These are phyloP conservation scores for Bombus pyrosoma DNA, from an alignment of 1,140 invertebrate species.

Conservation along the genomic window DNA sequence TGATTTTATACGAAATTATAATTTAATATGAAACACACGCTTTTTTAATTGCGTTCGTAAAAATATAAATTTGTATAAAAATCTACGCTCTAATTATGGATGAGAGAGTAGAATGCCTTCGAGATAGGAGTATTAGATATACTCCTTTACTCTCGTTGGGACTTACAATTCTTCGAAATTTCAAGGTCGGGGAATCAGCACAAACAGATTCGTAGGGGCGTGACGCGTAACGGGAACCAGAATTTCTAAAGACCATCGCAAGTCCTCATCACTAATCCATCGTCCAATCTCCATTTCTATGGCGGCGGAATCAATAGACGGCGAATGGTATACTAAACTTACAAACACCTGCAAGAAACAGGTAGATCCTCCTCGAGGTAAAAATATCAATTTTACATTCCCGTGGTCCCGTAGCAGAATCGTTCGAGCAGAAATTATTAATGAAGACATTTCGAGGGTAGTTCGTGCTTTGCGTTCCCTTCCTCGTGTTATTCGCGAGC, in stretches of 20 bases:
- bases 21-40: too few species aligned
- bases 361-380: neutral
- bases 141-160: too few species aligned
- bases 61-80: too few species aligned
- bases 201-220: neutral
- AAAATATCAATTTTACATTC: slow-evolving; percentile 41
- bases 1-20: too few species aligned
- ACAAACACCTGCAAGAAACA: neutral
- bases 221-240: neutral
- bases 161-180: neutral
- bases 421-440: slow-evolving; percentile 56
- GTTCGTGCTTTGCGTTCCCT: slow-evolving; percentile 1
- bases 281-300: slow-evolving; percentile 8
- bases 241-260: neutral
- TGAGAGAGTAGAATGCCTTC: too few species aligned
- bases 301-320: slow-evolving; percentile 7
- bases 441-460: slow-evolving; percentile 60
- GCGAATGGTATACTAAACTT: slow-evolving; percentile 1
- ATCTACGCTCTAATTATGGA: too few species aligned
- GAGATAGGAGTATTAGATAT: too few species aligned
- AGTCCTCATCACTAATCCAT: slow-evolving; percentile 24
- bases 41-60: too few species aligned
- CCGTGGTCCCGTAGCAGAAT: slow-evolving; percentile 29
- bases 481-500: slow-evolving; percentile 28
- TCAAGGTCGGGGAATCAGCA: neutral